A percentile compares a stretch with the other conserved stretches of the same genome.
Evolutionary conservation across 2,113 vertebrate genomes (phyloP).

Genomic region (Vidua chalybeata): DNA sequence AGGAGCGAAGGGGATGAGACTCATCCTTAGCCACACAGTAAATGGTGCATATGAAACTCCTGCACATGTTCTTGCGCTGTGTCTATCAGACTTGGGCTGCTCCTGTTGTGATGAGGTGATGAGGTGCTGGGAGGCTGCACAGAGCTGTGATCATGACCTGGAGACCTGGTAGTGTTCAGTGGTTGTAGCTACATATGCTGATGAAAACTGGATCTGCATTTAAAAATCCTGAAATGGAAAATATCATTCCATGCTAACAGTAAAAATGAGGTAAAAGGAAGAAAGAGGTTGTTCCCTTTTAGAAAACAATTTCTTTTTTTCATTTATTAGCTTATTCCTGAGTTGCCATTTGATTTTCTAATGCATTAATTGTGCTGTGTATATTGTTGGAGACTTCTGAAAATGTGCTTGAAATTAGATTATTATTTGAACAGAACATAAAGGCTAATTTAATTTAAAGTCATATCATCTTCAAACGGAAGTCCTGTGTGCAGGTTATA

Average conservation of each 20-base stretch:
- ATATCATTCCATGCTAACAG: not conserved
- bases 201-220: fast-evolving
- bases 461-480: not conserved
- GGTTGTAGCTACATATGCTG: not conserved
- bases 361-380: not conserved
- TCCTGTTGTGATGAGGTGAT: not conserved
- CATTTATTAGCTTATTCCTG: not conserved
- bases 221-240: not conserved
- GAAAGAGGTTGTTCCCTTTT: not conserved
- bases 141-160: fast-evolving
- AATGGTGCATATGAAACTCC: not conserved
- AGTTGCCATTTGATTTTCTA: not conserved
- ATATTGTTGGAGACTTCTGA: not conserved
- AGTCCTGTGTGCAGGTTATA: not conserved
- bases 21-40: not conserved
- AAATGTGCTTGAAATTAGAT: not conserved
- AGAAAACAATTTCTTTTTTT: not conserved
- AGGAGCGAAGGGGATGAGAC: not conserved
- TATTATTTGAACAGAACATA: not conserved
- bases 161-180: too few species aligned
- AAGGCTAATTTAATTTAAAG: not conserved
- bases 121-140: not conserved
- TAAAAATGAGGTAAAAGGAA: not conserved
- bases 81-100: fast-evolving
- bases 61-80: fast-evolving